phyloP scores from a whole-genome alignment of 2,888 invertebrate genomes.

The Andricus quercusramuli region DNA sequence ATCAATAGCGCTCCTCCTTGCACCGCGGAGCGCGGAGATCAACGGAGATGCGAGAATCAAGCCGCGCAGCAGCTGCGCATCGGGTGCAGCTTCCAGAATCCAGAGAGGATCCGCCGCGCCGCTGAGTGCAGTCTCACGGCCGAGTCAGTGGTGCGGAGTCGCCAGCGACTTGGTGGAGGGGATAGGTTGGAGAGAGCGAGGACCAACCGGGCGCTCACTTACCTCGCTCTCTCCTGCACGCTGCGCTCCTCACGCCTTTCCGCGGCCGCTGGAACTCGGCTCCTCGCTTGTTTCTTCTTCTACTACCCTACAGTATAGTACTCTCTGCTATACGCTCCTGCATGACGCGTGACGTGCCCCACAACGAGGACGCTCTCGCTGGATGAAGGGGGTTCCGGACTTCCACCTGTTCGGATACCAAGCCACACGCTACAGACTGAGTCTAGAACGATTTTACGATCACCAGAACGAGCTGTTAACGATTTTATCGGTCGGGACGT shows the following conservation, averaged over 20 bases:
- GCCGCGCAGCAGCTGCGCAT: conserved; percentile 55
- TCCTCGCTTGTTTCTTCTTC: no score
- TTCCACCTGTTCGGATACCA: background rate
- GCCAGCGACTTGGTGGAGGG: no score
- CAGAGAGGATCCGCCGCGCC: conserved; percentile 15
- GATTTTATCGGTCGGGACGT: conserved; percentile 9
- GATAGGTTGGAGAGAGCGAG: no score
- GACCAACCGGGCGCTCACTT: no score
- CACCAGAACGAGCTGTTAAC: conserved; percentile 36
- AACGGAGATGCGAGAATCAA: conserved; percentile 53
- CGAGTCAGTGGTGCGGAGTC: no score
- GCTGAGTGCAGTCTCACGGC: background rate
- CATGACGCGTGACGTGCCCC: background rate
- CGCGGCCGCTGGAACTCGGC: no score
- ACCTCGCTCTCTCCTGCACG: no score
- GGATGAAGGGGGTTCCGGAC: background rate
- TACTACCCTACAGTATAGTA: no score
- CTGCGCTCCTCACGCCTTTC: no score
- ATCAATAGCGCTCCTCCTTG: conserved; percentile 70
- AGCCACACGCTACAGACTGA: background rate
- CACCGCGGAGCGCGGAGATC: conserved; percentile 54
- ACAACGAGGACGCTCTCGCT: conserved; percentile 12
- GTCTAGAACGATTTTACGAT: conserved; percentile 14
- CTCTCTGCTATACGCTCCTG: no score
- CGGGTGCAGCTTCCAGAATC: conserved; percentile 4